Conservation (phyloP, 2,888 invertebrate genomes). For the Trachelus tabidus region DNA sequence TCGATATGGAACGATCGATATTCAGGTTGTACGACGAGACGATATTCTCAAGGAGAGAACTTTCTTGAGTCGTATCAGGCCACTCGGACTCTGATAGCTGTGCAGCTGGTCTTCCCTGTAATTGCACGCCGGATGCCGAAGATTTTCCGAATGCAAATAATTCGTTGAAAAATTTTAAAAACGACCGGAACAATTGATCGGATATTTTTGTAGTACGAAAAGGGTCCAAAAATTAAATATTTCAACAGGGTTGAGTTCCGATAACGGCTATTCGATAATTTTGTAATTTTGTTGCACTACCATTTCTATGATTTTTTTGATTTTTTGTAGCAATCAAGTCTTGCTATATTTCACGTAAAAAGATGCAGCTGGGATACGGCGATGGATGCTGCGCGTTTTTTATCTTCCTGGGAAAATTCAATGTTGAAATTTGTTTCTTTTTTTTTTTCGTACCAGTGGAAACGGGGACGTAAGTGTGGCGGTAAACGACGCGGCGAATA, state of each 20-base stretch:
- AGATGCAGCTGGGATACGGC: background rate
- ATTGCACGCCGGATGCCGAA: background rate
- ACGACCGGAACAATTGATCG: background rate
- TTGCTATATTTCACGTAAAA: background rate
- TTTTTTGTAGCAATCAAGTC: no score
- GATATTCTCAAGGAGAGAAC: background rate
- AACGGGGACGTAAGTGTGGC: background rate
- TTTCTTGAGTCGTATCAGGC: background rate
- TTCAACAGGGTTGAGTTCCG: background rate
- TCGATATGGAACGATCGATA: background rate
- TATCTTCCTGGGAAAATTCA: background rate
- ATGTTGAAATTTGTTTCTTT: background rate
- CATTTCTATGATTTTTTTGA: background rate
- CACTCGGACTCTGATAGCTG: background rate
- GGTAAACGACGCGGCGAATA: background rate
- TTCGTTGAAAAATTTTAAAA: background rate
- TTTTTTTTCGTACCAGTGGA: background rate
- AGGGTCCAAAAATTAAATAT: background rate
- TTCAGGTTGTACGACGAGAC: background rate
- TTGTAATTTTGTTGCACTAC: background rate
- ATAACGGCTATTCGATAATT: background rate
- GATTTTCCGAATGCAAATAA: background rate
- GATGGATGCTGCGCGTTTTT: background rate
- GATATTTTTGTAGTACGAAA: background rate
- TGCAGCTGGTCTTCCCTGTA: background rate